Percentiles rank a stretch among this genome's conserved stretches.
phyloP scores from a whole-genome alignment of 2,888 invertebrate species.

The Andrena camellia region DNA sequence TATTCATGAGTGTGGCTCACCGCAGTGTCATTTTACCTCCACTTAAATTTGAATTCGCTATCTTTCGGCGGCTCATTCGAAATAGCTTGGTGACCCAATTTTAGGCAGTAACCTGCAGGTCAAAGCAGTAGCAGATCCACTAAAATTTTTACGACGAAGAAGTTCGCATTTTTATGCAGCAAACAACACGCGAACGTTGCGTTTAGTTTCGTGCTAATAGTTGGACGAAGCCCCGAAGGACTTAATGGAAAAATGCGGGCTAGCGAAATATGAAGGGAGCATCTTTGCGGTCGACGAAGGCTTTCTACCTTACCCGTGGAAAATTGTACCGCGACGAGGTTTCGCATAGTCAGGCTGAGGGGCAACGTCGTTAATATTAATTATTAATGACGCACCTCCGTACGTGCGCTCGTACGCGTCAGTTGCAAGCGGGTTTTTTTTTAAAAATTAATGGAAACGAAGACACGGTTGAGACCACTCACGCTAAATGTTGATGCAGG shows the following conservation, averaged over 20 bases:
- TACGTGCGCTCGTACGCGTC: constrained; percentile 19
- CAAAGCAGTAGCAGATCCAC: background rate
- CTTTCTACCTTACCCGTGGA: background rate
- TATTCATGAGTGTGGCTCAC: background rate
- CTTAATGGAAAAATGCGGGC: no score
- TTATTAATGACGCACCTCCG: constrained; percentile 28
- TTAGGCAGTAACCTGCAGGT: background rate
- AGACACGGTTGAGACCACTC: constrained; percentile 3
- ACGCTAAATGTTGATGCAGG: background rate
- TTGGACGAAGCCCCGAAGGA: background rate
- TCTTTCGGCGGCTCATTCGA: constrained; percentile 3
- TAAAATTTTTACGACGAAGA: background rate
- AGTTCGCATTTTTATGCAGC: background rate
- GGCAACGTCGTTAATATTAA: constrained; percentile 33
- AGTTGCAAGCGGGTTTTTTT: constrained; percentile 21
- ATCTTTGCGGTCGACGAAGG: background rate
- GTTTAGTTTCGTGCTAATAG: background rate
- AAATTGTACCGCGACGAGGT: background rate
- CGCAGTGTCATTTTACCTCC: background rate
- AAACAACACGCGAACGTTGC: background rate
- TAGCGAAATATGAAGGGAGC: background rate
- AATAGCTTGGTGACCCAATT: constrained; percentile 24
- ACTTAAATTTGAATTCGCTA: constrained; percentile 31
- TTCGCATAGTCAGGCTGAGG: background rate
- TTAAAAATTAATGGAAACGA: constrained; percentile 44